These are phyloP conservation scores for Patiria miniata DNA, from an alignment of 35 echinoderm and acorn worm genomes.

Conservation along the genomic window DNA sequence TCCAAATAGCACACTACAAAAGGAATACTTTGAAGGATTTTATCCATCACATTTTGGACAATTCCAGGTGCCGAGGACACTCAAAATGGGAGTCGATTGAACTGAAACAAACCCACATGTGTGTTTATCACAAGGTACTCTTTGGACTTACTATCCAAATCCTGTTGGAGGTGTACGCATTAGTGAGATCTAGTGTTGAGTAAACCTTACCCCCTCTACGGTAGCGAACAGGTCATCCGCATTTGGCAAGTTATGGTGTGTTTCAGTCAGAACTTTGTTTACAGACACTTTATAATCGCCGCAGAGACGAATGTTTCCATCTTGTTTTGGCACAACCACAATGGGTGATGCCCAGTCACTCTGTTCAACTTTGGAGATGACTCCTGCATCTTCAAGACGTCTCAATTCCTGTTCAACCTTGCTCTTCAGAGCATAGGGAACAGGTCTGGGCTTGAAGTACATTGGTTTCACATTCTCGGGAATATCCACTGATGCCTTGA, in stretches of 20 bases:
- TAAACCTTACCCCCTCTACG: conserved; percentile 37
- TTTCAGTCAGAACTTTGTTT: conserved; percentile 38
- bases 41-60: conserved; percentile 43
- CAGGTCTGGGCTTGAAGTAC: conserved; percentile 61
- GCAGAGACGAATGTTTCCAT: conserved; percentile 50
- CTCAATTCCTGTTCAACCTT: conserved; percentile 70
- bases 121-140: conserved; percentile 59
- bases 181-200: conserved; percentile 51
- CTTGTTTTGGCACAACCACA: conserved; percentile 61
- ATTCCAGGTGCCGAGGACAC: conserved; percentile 51
- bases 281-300: conserved; percentile 69
- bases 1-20: conserved; percentile 39
- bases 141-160: conserved; percentile 40
- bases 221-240: conserved; percentile 56
- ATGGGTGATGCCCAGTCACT: conserved; percentile 71
- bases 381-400: conserved; percentile 48
- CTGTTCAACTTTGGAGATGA: conserved; percentile 31
- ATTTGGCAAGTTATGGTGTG: conserved; percentile 48
- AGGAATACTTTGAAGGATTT: conserved; percentile 36
- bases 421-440: conserved; percentile 52
- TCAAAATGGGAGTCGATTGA: conserved; percentile 48
- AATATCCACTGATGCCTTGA: conserved; percentile 45
- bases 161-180: conserved; percentile 59
- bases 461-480: conserved; percentile 37
- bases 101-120: conserved; percentile 49